Percentiles rank a stretch among this genome's conserved stretches.
These are phyloP conservation scores for Rhynchonycteris naso DNA, from an alignment of 2,797 vertebrate genomes.

Conservation along the genomic window DNA sequence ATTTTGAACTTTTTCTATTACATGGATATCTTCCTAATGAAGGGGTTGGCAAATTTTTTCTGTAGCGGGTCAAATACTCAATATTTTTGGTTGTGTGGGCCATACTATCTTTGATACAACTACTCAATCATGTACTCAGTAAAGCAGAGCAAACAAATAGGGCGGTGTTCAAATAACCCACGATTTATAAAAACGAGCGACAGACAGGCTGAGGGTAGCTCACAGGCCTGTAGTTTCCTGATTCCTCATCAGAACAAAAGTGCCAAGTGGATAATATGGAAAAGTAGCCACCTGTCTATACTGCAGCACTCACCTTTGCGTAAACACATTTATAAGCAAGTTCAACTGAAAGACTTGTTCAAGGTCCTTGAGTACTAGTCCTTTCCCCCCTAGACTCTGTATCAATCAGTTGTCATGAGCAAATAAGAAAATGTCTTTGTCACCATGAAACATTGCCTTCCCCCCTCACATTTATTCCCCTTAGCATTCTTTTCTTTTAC, in stretches of 20 bases:
- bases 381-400: not conserved
- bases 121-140: not conserved
- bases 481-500: not conserved
- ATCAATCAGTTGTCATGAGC: slow-evolving; percentile 2
- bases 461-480: not conserved
- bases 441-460: not conserved
- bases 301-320: not conserved
- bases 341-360: slow-evolving; percentile 4
- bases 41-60: not conserved
- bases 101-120: not conserved
- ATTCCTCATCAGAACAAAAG: not conserved
- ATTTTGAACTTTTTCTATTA: not conserved
- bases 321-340: not conserved
- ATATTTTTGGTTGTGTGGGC: not conserved
- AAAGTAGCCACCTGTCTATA: not conserved
- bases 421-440: slow-evolving; percentile 35
- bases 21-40: not conserved
- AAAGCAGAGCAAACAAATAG: not conserved
- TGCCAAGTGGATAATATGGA: not conserved
- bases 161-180: not conserved
- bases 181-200: slow-evolving; percentile 23
- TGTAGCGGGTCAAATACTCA: not conserved
- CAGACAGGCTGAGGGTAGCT: not conserved
- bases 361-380: not conserved
- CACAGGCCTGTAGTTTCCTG: not conserved